Evolutionary conservation across 2,888 invertebrate genomes (phyloP), one percentile per base, ranked within the genome.

Genomic region (Drosophila mulleri): DNA sequence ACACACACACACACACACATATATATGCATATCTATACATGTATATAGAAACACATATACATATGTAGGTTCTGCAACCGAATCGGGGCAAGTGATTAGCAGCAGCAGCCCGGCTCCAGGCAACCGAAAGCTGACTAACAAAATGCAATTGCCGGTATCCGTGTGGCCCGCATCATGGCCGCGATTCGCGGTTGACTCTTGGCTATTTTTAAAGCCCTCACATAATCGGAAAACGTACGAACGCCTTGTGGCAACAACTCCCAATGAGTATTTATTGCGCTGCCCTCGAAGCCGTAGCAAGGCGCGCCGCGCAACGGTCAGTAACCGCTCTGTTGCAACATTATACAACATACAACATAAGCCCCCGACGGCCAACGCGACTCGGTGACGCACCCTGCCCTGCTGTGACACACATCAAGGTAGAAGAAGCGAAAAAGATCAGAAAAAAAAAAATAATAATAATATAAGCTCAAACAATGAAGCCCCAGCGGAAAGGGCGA

Each of bases 291-390:
- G 82, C 82, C 82, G 61, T 85, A 82, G 67, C 72, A 82, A 72
- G 76, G 73, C 70, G 45, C 39, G 47, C 53, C 50, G 66, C 45
- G 60, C 45, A 66, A 70, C 85, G 88, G 88, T 87, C 88, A 87
- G 65, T 78, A 84, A 80, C 83, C 85, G 83, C 78, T 71, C 39
- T 70, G 66, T 63, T 83, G 83, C 80, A 83, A 87, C 85, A 80
- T 80, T 83, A 84, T 87, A 84, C 83, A 84, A 87, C 77, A 84
- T 87, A 84, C 83, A 84, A 87, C 77, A 75, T 75, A 72, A 83
- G 76, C 82, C 50, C 53, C 42, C 54, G 39, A 11, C 67, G 16
- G 7, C 23, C 3, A 26, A 41, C 23, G 39, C 35, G 11, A 41
- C 23, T 45, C 35, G 11, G 18, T 57, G 66, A 71, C 70, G 62